phyloP scores from a whole-genome alignment of 2,888 invertebrate genomes.

The Drosophila cracens region DNA sequence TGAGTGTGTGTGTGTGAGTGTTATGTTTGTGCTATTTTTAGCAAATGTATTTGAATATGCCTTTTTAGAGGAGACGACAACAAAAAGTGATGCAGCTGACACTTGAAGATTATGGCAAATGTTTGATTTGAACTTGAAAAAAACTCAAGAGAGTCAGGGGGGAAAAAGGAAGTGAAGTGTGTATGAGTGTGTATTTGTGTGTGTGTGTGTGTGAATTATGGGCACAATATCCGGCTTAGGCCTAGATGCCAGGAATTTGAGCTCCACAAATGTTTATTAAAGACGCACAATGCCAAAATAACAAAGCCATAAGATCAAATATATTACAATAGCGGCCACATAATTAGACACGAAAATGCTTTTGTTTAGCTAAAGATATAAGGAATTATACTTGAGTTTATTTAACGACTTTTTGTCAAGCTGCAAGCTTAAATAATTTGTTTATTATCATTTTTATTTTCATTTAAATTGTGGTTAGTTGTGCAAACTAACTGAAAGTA shows the following conservation, averaged over 20 bases:
- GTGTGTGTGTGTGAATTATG: conserved; percentile 48
- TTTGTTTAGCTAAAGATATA: not conserved
- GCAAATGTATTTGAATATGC: conserved; percentile 47
- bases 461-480: not conserved
- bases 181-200: not conserved
- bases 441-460: not conserved
- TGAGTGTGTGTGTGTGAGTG: conserved; percentile 17
- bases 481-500: not conserved
- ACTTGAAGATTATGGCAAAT: conserved; percentile 73
- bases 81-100: conserved; percentile 69
- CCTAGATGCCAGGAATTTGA: conserved; percentile 30
- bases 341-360: not conserved
- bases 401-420: not conserved
- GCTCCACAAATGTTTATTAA: conserved; percentile 60
- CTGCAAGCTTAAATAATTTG: not conserved
- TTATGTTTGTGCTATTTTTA: conserved; percentile 46
- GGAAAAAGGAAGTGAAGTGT: not conserved
- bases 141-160: not conserved
- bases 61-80: conserved; percentile 31
- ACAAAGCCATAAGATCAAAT: conserved; percentile 16
- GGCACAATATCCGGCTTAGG: conserved; percentile 68
- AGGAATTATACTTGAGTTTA: not conserved
- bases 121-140: conserved; percentile 80
- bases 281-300: conserved; percentile 38
- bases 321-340: not conserved